Evolutionary conservation across 2,113 vertebrate species (phyloP), one percentile per base, ranked within the genome.

Genomic region (Lamprologus callipterus): DNA sequence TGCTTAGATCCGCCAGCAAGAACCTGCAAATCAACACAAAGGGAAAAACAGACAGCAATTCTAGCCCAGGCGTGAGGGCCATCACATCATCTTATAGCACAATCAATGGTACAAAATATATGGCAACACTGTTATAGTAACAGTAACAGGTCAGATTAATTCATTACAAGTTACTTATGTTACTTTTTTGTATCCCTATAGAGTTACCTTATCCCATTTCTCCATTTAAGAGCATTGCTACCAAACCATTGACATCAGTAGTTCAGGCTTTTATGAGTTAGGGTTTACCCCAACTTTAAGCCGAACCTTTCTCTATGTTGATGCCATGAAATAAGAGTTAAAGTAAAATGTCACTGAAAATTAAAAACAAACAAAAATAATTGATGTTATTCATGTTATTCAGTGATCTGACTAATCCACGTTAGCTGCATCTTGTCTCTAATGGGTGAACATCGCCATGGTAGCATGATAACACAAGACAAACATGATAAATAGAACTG

Each of bases 1-100:
- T 75, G 23, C 1, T 75, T 28, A 47, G 0, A 45, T 2, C 13
- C 0, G 0, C 14, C 68, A 16, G n/a, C 65, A 26, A 23, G 21
- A 45, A 73, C 21, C 37, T 47, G 68, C 21, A 26, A 47, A 26
- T 26, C 21, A 47, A 73, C 68, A 73, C 21, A 45, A 26, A 45
- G 37, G 37, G n/a, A 73, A 26, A 73, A 45, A 73, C 40, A 11
- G 23, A 45, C 40, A 7, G 4, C 14, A 45, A 3, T 16, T 40
- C 1, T 5, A 26, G 14, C 40, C 14, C 0, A 73, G 40, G 68
- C 40, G 0, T 2, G 14, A 17, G 14, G 0, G 5, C 40, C 68
- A 3, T 7, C 68, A 73, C 68, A 45, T 73, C 40, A 73, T 73
- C 68, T 26, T 26, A 73, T 9, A 26, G 8, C 6, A 75, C 70